phyloP scores from a whole-genome alignment of 2,113 vertebrate species.

The Amphiprion ocellaris region DNA sequence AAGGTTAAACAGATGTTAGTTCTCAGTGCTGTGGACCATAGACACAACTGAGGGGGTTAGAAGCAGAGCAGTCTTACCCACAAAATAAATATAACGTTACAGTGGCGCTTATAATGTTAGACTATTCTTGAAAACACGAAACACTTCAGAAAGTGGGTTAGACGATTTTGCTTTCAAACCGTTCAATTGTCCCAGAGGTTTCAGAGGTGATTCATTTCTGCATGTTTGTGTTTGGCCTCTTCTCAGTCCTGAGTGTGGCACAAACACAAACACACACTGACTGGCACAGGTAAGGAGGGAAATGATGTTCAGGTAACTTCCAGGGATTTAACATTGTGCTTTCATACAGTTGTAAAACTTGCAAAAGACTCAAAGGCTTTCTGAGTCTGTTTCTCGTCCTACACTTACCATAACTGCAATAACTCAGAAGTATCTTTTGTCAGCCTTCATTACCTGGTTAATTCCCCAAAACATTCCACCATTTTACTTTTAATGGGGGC shows the following conservation, averaged over 20 bases:
- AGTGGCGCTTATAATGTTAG: no score
- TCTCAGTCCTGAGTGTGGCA: conserved; percentile 2
- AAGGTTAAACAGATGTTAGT: conserved; percentile 51
- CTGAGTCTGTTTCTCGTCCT: no score
- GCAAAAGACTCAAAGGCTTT: no score
- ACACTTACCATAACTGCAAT: no score
- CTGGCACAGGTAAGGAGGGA: neutral
- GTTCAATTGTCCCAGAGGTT: conserved; percentile 54
- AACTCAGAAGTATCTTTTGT: neutral
- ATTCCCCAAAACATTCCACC: neutral
- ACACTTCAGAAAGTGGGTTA: no score
- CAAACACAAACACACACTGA: conserved; percentile 31
- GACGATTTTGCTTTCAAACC: no score
- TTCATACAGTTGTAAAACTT: neutral
- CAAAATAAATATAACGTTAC: no score
- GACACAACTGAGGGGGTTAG: conserved; percentile 18
- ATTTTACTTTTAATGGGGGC: no score
- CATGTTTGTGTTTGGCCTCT: conserved; percentile 41
- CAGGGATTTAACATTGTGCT: neutral
- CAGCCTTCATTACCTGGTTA: neutral
- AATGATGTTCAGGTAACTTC: neutral
- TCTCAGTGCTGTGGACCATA: conserved; percentile 41
- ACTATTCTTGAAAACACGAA: no score
- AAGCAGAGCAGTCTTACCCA: no score
- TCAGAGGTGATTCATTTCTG: conserved; percentile 34